Conservation (phyloP, 1,140 invertebrate genomes). For the Solenopsis invicta region DNA sequence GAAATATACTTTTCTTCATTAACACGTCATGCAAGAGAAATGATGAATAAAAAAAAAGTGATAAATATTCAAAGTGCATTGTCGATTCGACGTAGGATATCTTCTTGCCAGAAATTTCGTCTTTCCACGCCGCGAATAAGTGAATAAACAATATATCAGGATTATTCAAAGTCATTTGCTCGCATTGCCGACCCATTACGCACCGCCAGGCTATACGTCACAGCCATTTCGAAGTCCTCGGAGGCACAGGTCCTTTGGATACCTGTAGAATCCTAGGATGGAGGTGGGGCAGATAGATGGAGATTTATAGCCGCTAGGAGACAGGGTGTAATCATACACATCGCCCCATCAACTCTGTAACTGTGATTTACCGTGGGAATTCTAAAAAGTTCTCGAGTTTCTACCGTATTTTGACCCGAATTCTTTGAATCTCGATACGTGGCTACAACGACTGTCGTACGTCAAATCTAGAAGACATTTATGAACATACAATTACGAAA, state of each 20-base stretch:
- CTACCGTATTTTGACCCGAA: conserved; percentile 58
- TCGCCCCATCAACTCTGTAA: conserved; percentile 84
- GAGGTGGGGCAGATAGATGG: conserved; percentile 69
- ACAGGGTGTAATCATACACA: conserved; percentile 86
- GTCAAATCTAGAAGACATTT: conserved; percentile 33
- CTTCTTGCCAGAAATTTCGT: conserved; percentile 39
- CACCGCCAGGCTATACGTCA: conserved; percentile 68
- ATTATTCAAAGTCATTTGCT: conserved; percentile 72
- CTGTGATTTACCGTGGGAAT: conserved; percentile 86
- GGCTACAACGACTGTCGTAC: conserved; percentile 25
- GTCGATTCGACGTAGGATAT: conserved; percentile 3
- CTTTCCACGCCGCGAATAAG: conserved; percentile 53
- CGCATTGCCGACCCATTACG: conserved; percentile 68
- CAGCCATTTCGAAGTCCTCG: conserved; percentile 70
- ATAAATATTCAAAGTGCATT: conserved; percentile 16
- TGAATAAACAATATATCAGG: conserved; percentile 71
- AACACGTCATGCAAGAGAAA: background rate
- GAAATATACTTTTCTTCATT: conserved; percentile 6
- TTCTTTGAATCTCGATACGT: conserved; percentile 34
- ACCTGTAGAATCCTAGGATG: conserved; percentile 76
- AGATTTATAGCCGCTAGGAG: conserved; percentile 85
- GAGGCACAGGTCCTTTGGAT: conserved; percentile 67
- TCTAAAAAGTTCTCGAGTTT: conserved; percentile 77
- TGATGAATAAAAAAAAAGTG: background rate
- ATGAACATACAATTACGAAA: background rate